phyloP scores from a whole-genome alignment of 1,140 invertebrate species.

The Pteromalus puparum region DNA sequence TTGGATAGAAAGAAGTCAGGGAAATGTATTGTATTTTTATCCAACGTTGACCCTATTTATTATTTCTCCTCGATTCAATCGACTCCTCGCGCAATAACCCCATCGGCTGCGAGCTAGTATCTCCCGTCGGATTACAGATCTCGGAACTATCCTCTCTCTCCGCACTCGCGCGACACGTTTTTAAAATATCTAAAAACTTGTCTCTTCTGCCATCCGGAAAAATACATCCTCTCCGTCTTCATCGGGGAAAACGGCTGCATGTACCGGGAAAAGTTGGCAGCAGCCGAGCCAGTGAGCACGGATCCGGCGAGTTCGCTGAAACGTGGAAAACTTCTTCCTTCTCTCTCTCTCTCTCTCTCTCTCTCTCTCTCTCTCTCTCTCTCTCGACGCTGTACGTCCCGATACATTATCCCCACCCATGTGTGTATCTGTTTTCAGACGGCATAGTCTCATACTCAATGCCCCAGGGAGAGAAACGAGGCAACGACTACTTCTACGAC shows the following conservation, averaged over 20 bases:
- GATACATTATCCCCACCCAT: background rate
- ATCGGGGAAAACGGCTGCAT: background rate
- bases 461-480: conserved; percentile 86
- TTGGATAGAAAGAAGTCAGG: too few species aligned
- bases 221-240: background rate
- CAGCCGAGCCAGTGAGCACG: background rate
- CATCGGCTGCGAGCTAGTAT: background rate
- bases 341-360: background rate
- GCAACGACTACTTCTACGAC: conserved; percentile 84
- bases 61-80: background rate
- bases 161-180: background rate
- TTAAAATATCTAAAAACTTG: conserved; percentile 19
- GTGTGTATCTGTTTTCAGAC: conserved; percentile 76
- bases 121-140: background rate
- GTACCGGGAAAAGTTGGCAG: background rate
- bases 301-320: background rate
- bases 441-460: conserved; percentile 88
- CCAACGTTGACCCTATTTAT: background rate
- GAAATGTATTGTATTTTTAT: too few species aligned
- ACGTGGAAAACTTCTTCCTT: conserved; percentile 19
- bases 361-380: background rate
- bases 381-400: background rate
- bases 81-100: background rate
- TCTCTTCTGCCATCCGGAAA: background rate
- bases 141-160: background rate